Percentiles rank a stretch among this genome's conserved stretches.
These are phyloP conservation scores for Calliopum simillimum DNA, from an alignment of 2,888 invertebrate species.

Conservation along the genomic window DNA sequence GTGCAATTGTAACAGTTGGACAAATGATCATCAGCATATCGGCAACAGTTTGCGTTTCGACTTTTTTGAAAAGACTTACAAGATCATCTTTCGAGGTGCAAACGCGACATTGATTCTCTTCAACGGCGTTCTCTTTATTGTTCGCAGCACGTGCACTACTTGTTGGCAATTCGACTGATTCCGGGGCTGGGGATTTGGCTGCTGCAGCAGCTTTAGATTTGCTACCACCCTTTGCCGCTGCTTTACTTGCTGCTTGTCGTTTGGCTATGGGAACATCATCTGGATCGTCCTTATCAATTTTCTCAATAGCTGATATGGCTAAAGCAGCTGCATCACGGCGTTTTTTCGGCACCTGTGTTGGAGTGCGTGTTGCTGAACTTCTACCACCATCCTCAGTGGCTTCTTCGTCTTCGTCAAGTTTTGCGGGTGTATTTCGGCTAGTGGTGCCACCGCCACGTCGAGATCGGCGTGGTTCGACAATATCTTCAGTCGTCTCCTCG, in stretches of 20 bases:
- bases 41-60: conserved; percentile 59
- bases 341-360: conserved; percentile 47
- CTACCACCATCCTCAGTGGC: conserved; percentile 38
- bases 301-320: conserved; percentile 24
- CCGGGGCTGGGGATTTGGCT: background rate
- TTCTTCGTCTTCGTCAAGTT: conserved; percentile 22
- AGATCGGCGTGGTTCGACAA: conserved; percentile 32
- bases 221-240: conserved; percentile 14
- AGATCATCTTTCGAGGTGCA: conserved; percentile 60
- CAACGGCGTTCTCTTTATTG: conserved; percentile 52
- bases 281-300: conserved; percentile 28
- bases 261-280: conserved; percentile 26
- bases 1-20: conserved; percentile 63
- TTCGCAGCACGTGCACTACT: conserved; percentile 44
- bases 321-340: conserved; percentile 39
- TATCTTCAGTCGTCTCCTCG: conserved; percentile 31
- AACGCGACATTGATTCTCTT: conserved; percentile 65
- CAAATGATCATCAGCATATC: conserved; percentile 66
- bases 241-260: conserved; percentile 18
- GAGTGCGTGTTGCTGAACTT: conserved; percentile 31
- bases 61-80: conserved; percentile 60
- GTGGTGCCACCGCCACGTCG: conserved; percentile 33
- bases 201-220: background rate
- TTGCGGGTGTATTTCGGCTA: conserved; percentile 18
- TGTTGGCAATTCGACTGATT: conserved; percentile 27